These are phyloP conservation scores for Artibeus jamaicensis DNA, from an alignment of 2,797 vertebrate species.

Conservation along the genomic window DNA sequence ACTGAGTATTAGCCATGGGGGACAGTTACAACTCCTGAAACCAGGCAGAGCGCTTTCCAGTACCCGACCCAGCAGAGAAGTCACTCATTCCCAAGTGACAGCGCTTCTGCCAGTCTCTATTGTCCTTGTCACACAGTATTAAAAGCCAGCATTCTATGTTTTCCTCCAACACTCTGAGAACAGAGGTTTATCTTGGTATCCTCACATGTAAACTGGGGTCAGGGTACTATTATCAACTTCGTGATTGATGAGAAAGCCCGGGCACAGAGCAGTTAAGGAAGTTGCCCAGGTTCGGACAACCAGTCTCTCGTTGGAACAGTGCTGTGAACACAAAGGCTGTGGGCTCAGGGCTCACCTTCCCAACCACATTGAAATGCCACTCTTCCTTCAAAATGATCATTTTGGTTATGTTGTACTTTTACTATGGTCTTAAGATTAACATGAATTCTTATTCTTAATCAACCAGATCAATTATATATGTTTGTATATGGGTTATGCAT, in stretches of 20 bases:
- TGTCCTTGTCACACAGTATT: background rate
- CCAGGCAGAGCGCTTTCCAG: no score
- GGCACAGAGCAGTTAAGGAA: background rate
- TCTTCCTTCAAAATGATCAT: background rate
- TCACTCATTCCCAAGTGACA: background rate
- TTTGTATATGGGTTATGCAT: background rate
- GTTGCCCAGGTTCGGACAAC: background rate
- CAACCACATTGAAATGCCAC: background rate
- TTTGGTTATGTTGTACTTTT: background rate
- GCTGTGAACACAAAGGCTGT: background rate
- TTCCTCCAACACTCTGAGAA: background rate
- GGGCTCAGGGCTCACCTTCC: background rate
- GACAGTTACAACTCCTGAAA: no score
- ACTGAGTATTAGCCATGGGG: no score
- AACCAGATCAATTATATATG: slow-evolving; percentile 2
- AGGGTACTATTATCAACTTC: background rate
- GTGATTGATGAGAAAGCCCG: background rate
- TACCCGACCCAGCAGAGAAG: background rate
- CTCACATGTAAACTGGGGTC: background rate
- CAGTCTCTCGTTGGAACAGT: background rate
- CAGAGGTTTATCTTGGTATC: background rate
- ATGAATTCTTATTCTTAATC: slow-evolving; percentile 40
- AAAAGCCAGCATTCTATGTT: background rate
- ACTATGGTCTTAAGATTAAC: background rate
- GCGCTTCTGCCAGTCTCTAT: background rate